Evolutionary conservation across 2,113 vertebrate genomes (phyloP), one percentile per base, ranked within the genome.

Genomic region (Amazona vittata): DNA sequence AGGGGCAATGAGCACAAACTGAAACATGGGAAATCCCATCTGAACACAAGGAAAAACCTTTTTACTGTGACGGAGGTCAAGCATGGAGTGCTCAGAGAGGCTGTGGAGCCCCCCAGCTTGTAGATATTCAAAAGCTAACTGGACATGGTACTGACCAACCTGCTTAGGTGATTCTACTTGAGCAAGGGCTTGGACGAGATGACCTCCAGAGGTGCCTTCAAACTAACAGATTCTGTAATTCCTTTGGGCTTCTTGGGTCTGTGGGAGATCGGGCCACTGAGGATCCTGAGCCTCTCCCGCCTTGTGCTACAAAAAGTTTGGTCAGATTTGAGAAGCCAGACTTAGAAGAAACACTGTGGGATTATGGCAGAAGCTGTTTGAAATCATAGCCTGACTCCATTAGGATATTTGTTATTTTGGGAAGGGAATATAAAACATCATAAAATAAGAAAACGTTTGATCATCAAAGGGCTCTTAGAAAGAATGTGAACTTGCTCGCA

Each of bases 401-500:
- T 69, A 87, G 68, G 77, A 94, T 89, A 84, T 69, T 5, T 67
- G 85, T 85, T 93, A 91, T 97, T 94, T 93, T 70, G 39, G 74
- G 81, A 93, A 83, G 11, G 31, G 33, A 83, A 19, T 39, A 69
- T 53, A 83, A 84, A 93, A 37, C 57, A 83, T 91, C 63, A 87
- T 69, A 71, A 89, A 89, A 85, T 52, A 94, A 90, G 87, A 69
- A 93, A 94, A 63, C 3, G 62, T 91, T 95, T 96, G 91, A 96
- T 96, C 91, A 91, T 96, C 93, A 97, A 96, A 94, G 82, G 79
- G 52, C 49, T 26, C 74, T 85, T 80, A 82, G 53, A 83, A 95
- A 91, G 62, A 71, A 87, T 16, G 65, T 91, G 94, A 96, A 96
- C 89, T 93, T 91, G 43, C 60, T 81, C 64, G 52, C 74, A 82